phyloP scores from a whole-genome alignment of 2,797 vertebrate genomes.

The Toxotes lorentzi region DNA sequence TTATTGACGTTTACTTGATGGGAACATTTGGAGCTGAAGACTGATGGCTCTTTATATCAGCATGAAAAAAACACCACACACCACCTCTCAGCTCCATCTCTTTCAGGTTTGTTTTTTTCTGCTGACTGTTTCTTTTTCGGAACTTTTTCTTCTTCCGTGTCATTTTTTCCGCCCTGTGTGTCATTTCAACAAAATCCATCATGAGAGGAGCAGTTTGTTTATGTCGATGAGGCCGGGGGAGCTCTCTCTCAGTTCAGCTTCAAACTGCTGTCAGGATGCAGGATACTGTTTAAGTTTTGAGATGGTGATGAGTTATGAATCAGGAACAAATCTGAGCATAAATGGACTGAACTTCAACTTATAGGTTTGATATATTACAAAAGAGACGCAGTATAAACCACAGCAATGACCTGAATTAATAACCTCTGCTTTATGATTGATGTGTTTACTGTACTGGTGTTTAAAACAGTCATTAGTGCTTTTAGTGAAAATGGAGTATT shows the following conservation, averaged over 20 bases:
- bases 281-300: constrained; percentile 57
- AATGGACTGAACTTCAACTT: constrained; percentile 29
- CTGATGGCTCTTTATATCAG: constrained; percentile 77
- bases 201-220: constrained; percentile 62
- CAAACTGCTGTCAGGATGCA: constrained; percentile 37
- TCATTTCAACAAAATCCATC: constrained; percentile 70
- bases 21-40: constrained; percentile 76
- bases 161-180: constrained; percentile 30
- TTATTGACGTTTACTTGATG: constrained; percentile 83
- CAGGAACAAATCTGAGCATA: constrained; percentile 23
- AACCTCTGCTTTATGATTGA: constrained; percentile 60
- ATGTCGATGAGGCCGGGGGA: constrained; percentile 51
- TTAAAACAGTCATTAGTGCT: constrained; percentile 60
- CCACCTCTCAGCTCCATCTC: constrained; percentile 65
- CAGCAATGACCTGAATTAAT: constrained; percentile 51
- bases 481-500: constrained; percentile 35
- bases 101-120: constrained; percentile 62
- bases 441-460: constrained; percentile 68
- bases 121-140: constrained; percentile 70
- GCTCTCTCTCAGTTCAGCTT: constrained; percentile 44
- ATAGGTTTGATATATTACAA: constrained; percentile 45
- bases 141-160: constrained; percentile 64
- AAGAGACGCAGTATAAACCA: constrained; percentile 43
- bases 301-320: constrained; percentile 62
- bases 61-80: constrained; percentile 38